These are phyloP conservation scores for Hozukius guyotensis DNA, from an alignment of 2,797 vertebrate genomes.

Conservation along the genomic window DNA sequence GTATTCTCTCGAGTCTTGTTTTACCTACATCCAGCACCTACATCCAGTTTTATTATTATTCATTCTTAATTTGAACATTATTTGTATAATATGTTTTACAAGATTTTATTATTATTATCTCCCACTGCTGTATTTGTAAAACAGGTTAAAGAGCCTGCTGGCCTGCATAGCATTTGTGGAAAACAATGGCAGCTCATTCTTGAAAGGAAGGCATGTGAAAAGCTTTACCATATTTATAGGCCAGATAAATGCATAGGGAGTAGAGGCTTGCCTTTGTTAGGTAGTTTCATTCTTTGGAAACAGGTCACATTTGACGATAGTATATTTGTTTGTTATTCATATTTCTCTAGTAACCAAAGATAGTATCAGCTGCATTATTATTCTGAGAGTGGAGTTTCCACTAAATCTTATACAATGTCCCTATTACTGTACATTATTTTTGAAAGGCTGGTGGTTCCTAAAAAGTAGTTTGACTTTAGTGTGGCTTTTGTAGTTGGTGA, in stretches of 20 bases:
- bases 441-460: neutral
- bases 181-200: constrained; percentile 33
- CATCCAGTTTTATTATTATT: too few species aligned
- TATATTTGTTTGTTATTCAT: neutral
- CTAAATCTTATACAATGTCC: neutral
- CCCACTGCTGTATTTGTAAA: neutral
- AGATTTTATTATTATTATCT: neutral
- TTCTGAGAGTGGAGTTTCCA: neutral
- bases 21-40: neutral
- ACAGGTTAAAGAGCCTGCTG: neutral
- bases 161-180: neutral
- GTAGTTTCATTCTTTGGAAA: constrained; percentile 1
- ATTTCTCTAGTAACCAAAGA: neutral
- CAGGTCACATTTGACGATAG: constrained; percentile 2
- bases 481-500: neutral
- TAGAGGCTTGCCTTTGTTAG: constrained; percentile 29
- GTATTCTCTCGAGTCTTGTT: neutral
- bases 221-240: constrained; percentile 16
- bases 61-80: neutral
- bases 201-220: constrained; percentile 35
- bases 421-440: neutral
- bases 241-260: constrained; percentile 28
- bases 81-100: neutral
- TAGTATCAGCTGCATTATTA: neutral
- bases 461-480: neutral